phyloP scores from a whole-genome alignment of 2,797 vertebrate species.

The Scomberomorus guttatus region DNA sequence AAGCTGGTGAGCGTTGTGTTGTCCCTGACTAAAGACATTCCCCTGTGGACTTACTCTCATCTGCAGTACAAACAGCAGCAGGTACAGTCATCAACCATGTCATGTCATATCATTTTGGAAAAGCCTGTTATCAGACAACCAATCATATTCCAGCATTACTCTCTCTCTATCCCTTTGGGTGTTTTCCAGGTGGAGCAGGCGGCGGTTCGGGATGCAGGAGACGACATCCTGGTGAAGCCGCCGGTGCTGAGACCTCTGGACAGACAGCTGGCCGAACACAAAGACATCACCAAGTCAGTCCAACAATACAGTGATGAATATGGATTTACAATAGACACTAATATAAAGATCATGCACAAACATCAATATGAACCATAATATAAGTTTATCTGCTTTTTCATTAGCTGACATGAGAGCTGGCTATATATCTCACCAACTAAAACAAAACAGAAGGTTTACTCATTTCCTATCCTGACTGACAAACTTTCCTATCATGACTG shows the following conservation, averaged over 20 bases:
- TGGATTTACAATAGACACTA: no score
- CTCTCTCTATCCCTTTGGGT: not conserved
- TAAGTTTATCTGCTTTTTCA: no score
- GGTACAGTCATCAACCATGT: constrained; percentile 58
- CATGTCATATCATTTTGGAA: not conserved
- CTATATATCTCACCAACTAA: no score
- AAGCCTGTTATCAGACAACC: not conserved
- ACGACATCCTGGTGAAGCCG: constrained; percentile 83
- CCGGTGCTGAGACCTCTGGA: constrained; percentile 83
- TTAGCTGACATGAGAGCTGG: no score
- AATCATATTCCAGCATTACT: not conserved
- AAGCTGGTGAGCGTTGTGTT: constrained; percentile 83
- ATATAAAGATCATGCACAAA: not conserved
- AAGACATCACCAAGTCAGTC: constrained; percentile 86
- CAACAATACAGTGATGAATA: not conserved
- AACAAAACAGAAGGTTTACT: no score
- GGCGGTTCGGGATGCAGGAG: constrained; percentile 78
- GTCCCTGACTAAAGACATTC: constrained; percentile 84
- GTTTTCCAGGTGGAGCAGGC: constrained; percentile 85
- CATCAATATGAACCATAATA: not conserved
- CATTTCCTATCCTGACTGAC: no score
- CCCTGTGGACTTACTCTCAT: constrained; percentile 86
- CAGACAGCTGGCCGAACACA: constrained; percentile 87
- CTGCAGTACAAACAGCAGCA: constrained; percentile 87
- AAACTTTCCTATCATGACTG: no score